Evolutionary conservation across 2,888 invertebrate genomes (phyloP), one percentile per base, ranked within the genome.

Genomic region (Drosophila sordidula): DNA sequence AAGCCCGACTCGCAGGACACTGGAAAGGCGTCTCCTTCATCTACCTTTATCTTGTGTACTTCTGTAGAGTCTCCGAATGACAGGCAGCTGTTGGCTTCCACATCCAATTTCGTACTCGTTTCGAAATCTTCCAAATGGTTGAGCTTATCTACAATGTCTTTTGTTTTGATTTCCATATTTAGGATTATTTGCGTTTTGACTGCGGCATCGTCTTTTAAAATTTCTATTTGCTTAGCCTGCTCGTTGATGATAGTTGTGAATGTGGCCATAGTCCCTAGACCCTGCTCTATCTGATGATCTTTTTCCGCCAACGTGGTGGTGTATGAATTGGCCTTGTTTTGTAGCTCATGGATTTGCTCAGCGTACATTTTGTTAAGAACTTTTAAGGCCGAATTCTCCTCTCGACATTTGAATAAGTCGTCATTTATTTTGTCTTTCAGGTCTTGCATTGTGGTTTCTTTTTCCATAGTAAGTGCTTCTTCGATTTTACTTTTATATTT

Each of bases 181-280:
- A 55, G 36, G 1, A 73, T 73, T 4, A 75, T 74, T 57, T 75
- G 59, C 0, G 58, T 8, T 32, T 75, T 75, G 4, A 47, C 54
- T 4, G 50, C 32, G 9, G 50, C n/a, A 29, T 75, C 76, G 8
- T 63, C 49, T 16, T 42, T 59, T 3, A 75, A 11, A 0, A 59
- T 2, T 3, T 61, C 44, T 1, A 75, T 61, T 47, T 76, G 50
- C 26, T 61, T 72, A 12, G 54, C 41, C 46, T 76, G 75, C 8
- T 76, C 72, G 9, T 61, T 69, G n/a, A 75, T 72, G 6, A 72
- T 63, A 22, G 41, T 36, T 8, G 59, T 64, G 4, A 76, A 64
- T 16, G 16, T 47, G 9, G 6, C 4, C 9, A 75, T 71, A 1
- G 57, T 68, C 5, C 34, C 57, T 0, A 54, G 32, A 4, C 42